Base-by-base conservation (phyloP, 2,113 vertebrate genomes). In the Melospiza georgiana region DNA sequence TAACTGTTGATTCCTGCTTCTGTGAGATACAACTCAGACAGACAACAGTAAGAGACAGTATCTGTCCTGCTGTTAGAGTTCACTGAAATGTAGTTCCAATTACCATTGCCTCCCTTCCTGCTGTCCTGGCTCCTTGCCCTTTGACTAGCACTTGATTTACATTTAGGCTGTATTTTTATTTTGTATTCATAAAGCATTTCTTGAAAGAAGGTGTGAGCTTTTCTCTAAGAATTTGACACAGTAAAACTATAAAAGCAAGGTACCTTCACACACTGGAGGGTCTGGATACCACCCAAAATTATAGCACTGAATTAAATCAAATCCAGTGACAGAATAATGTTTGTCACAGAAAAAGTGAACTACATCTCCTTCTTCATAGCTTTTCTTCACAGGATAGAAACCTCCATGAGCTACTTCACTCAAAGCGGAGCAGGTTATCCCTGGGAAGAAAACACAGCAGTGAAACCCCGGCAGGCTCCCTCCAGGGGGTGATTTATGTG, bases 231-330 rank as follows among this genome's bases (percentile, higher is more conserved):
- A 63, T 75, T 52, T 65, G 41, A 55, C 30, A 44, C 2, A 18
- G 14, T 18, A 72, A 22, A 90, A 35, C 20, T 44, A 16, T 44
- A 75, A 89, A 84, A 71, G 54, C 21, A 54, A 71, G 12, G 63
- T 98, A 98, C 98, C 98, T 98, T 98, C 98, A 95, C 98, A 98
- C 24, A 93, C 37, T 12, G 98, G 98, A 90, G 98, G 96, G 12
- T 97, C 87, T 81, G 98, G 98, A 61, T 97, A 90, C 98, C 98
- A 98, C 57, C 98, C 98, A 33, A 98, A 98, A 74, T 93, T 43
- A 17, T 98, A 98, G 81, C 98, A 98, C 24, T 98, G 98, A 94
- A 98, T 98, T 93, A 98, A 91, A 39, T 98, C 98, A 90, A 94
- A 95, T 28, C 97, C 98, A 57, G 87, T 98, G 39, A 98, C n/a